Evolutionary conservation across 1,140 invertebrate species (phyloP).

Genomic region (Cyclina sinensis): DNA sequence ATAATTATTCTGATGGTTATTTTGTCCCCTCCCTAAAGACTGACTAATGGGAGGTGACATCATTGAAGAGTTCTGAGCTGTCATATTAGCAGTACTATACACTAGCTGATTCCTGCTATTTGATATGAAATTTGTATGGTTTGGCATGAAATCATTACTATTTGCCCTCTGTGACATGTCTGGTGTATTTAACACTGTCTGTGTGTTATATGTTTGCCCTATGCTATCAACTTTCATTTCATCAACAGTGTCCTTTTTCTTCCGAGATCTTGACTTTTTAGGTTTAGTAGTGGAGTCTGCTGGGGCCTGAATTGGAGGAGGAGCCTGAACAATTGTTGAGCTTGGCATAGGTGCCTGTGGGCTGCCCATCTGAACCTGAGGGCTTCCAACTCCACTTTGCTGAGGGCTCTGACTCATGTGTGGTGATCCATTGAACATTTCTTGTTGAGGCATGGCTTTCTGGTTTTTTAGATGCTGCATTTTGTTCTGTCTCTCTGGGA

Average conservation of each 20-base stretch:
- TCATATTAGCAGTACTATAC: not conserved
- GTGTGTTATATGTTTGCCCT: constrained; percentile 17
- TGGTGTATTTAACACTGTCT: constrained; percentile 14
- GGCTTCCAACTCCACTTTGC: constrained; percentile 74
- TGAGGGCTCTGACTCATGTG: constrained; percentile 77
- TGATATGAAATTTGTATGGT: constrained; percentile 31
- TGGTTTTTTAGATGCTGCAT: constrained; percentile 42
- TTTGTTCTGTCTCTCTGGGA: constrained; percentile 43
- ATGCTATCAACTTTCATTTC: constrained; percentile 38
- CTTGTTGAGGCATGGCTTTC: constrained; percentile 18
- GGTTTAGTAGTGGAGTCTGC: constrained; percentile 85
- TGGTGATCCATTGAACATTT: constrained; percentile 63
- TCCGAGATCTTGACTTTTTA: constrained; percentile 77
- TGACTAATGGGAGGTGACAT: constrained; percentile 43
- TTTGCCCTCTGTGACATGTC: constrained; percentile 34
- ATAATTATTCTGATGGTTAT: constrained; percentile 45
- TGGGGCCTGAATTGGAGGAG: constrained; percentile 80
- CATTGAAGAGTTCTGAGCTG: constrained; percentile 57
- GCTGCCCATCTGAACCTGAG: constrained; percentile 69
- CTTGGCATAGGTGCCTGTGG: constrained; percentile 75
- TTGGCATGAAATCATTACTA: constrained; percentile 59
- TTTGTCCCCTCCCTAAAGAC: not conserved
- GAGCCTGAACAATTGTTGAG: constrained; percentile 72
- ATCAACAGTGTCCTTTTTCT: constrained; percentile 74
- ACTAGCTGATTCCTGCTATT: constrained; percentile 54